phyloP scores from a whole-genome alignment of 64 coral and sea anemone species.

The Acropora yongei region DNA sequence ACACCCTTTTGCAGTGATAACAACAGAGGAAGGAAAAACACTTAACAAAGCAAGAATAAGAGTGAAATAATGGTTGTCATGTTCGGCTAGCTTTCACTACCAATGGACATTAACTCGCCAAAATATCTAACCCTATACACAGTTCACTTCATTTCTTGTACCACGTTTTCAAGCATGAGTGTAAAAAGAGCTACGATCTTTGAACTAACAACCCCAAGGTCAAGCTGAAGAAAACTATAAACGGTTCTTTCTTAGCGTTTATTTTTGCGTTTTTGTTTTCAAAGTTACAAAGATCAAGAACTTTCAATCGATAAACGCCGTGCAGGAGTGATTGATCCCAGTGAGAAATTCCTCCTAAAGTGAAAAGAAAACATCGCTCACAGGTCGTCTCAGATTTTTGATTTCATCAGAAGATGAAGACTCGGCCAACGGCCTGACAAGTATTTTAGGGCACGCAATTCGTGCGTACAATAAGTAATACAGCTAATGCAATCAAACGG shows the following conservation, averaged over 20 bases:
- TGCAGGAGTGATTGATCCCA: background rate
- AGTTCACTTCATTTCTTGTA: no score
- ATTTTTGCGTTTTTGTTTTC: conserved; percentile 14
- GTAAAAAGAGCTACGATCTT: background rate
- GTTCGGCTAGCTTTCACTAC: no score
- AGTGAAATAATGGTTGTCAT: no score
- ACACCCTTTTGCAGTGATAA: no score
- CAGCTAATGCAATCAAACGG: no score
- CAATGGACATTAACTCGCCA: no score
- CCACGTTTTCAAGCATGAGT: no score
- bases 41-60: no score
- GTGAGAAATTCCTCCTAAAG: background rate
- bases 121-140: no score
- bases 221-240: background rate
- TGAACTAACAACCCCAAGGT: background rate
- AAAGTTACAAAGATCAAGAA: background rate
- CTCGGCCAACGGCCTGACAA: background rate
- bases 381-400: background rate
- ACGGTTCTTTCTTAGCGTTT: background rate
- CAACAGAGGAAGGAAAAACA: no score
- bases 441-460: no score
- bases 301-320: background rate
- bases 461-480: no score
- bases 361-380: background rate
- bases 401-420: background rate